Base-by-base conservation (phyloP, 2,797 vertebrate species). In the Geotria australis region DNA sequence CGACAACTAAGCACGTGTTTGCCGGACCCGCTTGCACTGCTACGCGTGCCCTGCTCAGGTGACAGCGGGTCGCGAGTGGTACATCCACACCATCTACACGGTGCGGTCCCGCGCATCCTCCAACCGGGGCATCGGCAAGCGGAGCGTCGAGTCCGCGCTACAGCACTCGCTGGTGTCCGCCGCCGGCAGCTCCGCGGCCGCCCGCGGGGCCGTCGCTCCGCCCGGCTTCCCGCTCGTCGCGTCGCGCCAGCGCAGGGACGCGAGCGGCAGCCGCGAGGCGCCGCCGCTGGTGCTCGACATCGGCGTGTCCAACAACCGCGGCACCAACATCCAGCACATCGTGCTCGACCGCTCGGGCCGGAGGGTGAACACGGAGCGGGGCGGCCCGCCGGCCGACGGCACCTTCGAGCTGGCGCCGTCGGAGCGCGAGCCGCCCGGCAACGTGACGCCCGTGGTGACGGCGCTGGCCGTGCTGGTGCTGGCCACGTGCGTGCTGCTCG, bases 301-400 rank as follows among this genome's bases (percentile, higher is more conserved):
- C 1, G 77, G 80, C 8, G 63, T 48, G 0, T 77, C 76, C 49
- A 79, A 75, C 70, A 77, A 58, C 65, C 73, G 80, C n/a, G 88
- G 86, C 24, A 95, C 86, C 2, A 93, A 89, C 60, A 88, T 95
- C 59, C 81, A 83, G 72, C 88, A 93, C 65, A 74, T 94, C 8
- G 67, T 71, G 12, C 66, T 95, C 64, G 77, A 83, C 67, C 77
- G 70, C 55, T 63, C 60, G 12, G 15, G 12, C 15, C 49, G 49
- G 12, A 12, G 64, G 63, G 5, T 69, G 10, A 46, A 46, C 15
- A 64, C 59, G 61, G 69, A 38, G 60, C 60, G 64, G 66, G 67
- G 73, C 64, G 56, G 59, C 59, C 56, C 63, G 67, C 71, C 66
- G 2, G 65, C 67, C 10, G 73, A 62, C 2, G 73, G 75, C 1